Percentiles rank a stretch among this genome's conserved stretches.
Evolutionary conservation across 1,140 invertebrate genomes (phyloP).

Genomic region (Anthonomus grandis): DNA sequence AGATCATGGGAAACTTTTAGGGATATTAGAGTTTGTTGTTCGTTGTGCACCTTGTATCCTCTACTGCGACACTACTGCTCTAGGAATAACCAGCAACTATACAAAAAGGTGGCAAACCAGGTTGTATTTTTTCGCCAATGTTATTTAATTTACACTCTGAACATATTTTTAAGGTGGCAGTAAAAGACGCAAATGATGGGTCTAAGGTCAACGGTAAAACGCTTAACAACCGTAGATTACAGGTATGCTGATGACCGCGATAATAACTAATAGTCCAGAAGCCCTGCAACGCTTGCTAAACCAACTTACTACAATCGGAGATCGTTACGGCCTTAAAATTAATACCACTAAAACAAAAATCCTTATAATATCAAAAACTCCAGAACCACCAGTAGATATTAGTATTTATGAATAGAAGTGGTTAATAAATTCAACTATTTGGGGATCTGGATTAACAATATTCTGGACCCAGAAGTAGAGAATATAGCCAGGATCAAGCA

Average conservation of each 20-base stretch:
- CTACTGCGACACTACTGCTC: no score
- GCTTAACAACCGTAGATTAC: constrained; percentile 5
- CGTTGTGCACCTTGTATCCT: no score
- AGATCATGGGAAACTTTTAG: no score
- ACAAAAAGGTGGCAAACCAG: no score
- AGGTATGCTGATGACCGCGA: constrained; percentile 3
- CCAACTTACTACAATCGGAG: constrained; percentile 3
- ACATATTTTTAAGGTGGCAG: not conserved
- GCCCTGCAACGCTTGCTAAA: constrained; percentile 6
- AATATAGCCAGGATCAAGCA: no score
- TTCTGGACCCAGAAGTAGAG: no score
- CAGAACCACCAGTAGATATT: no score
- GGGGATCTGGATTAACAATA: no score
- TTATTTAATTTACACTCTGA: not conserved
- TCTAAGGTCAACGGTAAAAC: not conserved
- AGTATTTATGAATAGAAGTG: no score
- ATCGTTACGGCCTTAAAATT: constrained; percentile 2
- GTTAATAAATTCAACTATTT: no score
- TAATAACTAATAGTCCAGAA: not conserved
- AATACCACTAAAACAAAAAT: constrained; percentile 8
- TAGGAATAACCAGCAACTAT: no score
- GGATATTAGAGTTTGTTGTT: no score
- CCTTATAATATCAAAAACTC: not conserved
- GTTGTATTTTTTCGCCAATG: constrained; percentile 3
- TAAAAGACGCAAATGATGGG: constrained; percentile 7